Evolutionary conservation across 2,888 invertebrate genomes (phyloP), one percentile per base, ranked within the genome.

Genomic region (Dasypolia templi): DNA sequence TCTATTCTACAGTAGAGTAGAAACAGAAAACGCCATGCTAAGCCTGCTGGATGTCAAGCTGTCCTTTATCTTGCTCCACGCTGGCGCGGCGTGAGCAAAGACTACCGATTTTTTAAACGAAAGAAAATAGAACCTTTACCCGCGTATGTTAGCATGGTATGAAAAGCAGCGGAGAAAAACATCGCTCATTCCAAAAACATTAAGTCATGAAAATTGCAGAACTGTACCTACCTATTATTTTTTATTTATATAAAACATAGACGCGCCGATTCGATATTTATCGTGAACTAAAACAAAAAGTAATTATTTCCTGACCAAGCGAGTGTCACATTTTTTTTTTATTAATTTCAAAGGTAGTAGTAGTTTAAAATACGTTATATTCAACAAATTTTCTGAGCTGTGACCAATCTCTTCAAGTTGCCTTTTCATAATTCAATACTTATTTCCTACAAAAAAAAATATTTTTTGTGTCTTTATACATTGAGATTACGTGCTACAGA

Each of bases 391-490:
- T 75, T 71, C 58, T 71, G 71, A 80, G 67, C 78, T 81, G 83
- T 82, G 85, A 83, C 85, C 67, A 87, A 87, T 85, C 59, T 72
- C 22, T 53, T 61, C 63, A 79, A 71, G 82, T 85, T 85, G 64
- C 67, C 42, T 56, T 81, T 81, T 70, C 81, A 68, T 65, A 66
- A 66, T 69, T 66, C 70, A 46, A 71, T 73, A n/a, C 71, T 56
- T 64, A 62, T 55, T 65, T 49, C 17, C 44, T 22, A 22, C 14
- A 55, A 66, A 46, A 35, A n/a, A 4, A 0, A 46, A 29, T 29
- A 9, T 53, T 55, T 75, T 29, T 66, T 49, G 19, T 71, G 11
- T 17, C 3, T 46, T 14, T 29, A n/a, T n/a, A 19, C 11, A n/a
- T 70, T 63, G 17, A 32, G 19, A 69, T 32, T 39, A 44, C 19